These are phyloP conservation scores for Vultur gryphus DNA, from an alignment of 2,797 vertebrate species.

Conservation along the genomic window DNA sequence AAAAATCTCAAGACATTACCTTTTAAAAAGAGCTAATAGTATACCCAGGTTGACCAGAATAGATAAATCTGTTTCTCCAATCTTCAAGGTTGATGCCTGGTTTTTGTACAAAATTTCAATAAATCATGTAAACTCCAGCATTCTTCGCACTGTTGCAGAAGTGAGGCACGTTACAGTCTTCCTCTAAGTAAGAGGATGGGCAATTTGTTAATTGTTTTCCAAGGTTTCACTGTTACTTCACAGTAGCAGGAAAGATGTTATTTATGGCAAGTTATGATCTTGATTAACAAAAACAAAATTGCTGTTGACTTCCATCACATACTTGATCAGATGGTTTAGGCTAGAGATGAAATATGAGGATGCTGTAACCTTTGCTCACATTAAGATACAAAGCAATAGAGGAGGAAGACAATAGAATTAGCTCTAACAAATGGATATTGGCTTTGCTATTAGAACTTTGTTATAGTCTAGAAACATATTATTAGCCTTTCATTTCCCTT, in stretches of 20 bases:
- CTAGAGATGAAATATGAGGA: background rate
- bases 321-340: background rate
- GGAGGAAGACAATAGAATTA: background rate
- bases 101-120: background rate
- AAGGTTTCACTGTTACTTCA: background rate
- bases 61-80: background rate
- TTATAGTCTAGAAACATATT: background rate
- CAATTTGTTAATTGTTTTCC: background rate
- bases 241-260: background rate
- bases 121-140: background rate
- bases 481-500: background rate
- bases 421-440: background rate
- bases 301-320: background rate
- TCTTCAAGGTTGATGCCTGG: background rate
- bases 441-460: background rate
- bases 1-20: background rate
- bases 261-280: slow-evolving; percentile 14
- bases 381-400: background rate
- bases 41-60: background rate
- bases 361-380: background rate
- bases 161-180: background rate
- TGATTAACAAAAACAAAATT: slow-evolving; percentile 19
- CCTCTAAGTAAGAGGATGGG: background rate
- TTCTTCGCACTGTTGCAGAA: background rate
- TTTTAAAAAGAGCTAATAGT: background rate